Evolutionary conservation across 2,888 invertebrate genomes (phyloP).

Genomic region (Rugalucina vietnamica): DNA sequence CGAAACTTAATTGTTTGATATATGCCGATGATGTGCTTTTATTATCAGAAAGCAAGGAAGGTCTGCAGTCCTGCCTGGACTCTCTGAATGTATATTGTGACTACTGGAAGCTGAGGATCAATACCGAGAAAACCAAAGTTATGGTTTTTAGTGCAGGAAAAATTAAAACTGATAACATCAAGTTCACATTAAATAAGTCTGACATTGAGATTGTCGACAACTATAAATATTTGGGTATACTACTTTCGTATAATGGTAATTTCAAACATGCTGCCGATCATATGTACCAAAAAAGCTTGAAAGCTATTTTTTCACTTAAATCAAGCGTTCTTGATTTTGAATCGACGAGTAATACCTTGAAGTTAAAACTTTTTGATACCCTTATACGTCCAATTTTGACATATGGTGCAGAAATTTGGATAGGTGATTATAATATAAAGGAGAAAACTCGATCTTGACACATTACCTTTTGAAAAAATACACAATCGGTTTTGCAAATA

Average conservation of each 20-base stretch:
- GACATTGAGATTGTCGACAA: neutral
- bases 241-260: neutral
- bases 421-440: neutral
- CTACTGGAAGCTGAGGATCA: neutral
- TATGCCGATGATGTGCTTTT: conserved; percentile 2
- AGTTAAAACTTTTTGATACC: conserved; percentile 14
- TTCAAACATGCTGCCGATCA: neutral
- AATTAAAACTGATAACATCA: neutral
- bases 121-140: neutral
- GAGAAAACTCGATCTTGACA: neutral
- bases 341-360: neutral
- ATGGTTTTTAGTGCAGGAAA: neutral
- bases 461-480: neutral
- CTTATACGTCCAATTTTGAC: conserved; percentile 19
- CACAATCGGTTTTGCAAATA: neutral
- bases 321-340: neutral
- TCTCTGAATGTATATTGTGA: conserved; percentile 4
- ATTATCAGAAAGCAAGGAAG: conserved; percentile 14
- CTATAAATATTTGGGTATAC: neutral
- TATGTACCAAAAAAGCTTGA: neutral
- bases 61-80: conserved; percentile 8
- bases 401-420: conserved; percentile 22
- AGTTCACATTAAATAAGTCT: neutral
- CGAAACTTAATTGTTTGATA: conserved; percentile 18
- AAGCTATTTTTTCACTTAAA: neutral